These are phyloP conservation scores for Anagyrus pseudococci DNA, from an alignment of 2,888 invertebrate species.

Conservation along the genomic window DNA sequence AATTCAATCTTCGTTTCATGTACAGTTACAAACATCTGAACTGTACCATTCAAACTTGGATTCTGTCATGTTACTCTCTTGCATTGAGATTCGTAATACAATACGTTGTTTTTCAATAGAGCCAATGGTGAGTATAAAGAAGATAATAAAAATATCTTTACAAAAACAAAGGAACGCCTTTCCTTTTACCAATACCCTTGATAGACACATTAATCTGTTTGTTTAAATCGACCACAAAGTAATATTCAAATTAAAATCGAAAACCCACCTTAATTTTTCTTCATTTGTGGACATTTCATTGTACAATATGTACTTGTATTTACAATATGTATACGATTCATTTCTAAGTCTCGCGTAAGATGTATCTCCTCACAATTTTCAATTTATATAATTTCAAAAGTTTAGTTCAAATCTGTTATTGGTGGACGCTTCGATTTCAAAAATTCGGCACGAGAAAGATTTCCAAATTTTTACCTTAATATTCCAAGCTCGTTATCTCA, in stretches of 20 bases:
- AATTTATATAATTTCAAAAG: not conserved
- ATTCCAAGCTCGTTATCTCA: too few relatives aligned
- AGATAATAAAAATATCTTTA: not conserved
- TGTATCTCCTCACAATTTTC: not conserved
- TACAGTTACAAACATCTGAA: not conserved
- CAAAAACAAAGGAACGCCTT: not conserved
- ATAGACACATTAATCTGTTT: not conserved
- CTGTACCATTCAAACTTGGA: not conserved
- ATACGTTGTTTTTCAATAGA: too few relatives aligned
- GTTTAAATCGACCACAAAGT: not conserved
- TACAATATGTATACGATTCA: not conserved
- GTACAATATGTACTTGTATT: not conserved
- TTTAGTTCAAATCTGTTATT: not conserved
- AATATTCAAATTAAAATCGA: not conserved
- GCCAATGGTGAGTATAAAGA: not conserved
- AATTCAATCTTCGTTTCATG: conserved; percentile 7
- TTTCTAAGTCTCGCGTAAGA: not conserved
- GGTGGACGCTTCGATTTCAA: not conserved
- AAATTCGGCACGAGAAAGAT: not conserved
- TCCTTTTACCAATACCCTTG: not conserved
- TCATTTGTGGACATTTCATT: not conserved
- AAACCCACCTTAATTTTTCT: not conserved
- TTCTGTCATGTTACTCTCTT: not conserved
- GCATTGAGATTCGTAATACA: too few relatives aligned
- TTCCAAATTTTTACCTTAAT: too few relatives aligned